Conservation (phyloP, 2,888 invertebrate species). For the Merodon equestris region DNA sequence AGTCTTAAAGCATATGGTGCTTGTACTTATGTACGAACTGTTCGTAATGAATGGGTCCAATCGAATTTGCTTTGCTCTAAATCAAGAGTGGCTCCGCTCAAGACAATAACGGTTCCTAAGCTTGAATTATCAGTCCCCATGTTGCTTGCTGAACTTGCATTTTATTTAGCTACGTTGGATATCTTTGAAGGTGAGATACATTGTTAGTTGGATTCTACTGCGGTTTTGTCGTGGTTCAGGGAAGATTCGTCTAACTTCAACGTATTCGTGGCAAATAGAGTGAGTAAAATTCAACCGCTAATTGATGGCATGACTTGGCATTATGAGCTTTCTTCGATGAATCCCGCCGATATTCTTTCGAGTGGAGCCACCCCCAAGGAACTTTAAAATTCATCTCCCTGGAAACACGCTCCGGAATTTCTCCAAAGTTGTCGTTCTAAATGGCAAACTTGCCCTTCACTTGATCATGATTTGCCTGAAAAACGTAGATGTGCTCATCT, state of each 20-base stretch:
- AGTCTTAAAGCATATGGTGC: conserved; percentile 48
- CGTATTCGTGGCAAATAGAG: conserved; percentile 51
- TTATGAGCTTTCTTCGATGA: conserved; percentile 28
- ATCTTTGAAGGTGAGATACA: conserved; percentile 21
- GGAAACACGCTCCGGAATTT: conserved; percentile 24
- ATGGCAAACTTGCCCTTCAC: conserved; percentile 36
- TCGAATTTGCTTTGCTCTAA: conserved; percentile 31
- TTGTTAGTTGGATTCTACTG: conserved; percentile 52
- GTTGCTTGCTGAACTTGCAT: conserved; percentile 35
- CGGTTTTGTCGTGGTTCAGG: conserved; percentile 44
- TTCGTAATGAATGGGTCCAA: conserved; percentile 5
- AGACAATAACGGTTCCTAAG: conserved; percentile 56
- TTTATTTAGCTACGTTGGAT: not conserved
- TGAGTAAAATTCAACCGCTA: conserved; percentile 37
- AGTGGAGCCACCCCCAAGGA: conserved; percentile 43
- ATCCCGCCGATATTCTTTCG: conserved; percentile 51
- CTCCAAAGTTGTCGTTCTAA: not conserved
- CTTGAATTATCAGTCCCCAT: conserved; percentile 50
- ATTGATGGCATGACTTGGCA: conserved; percentile 44
- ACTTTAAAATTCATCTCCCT: conserved; percentile 26
- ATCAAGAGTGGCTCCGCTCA: conserved; percentile 38
- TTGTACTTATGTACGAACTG: conserved; percentile 41
- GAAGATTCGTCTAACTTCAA: conserved; percentile 52
- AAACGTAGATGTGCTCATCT: conserved; percentile 16
- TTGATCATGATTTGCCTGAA: conserved; percentile 46